Evolutionary conservation across 2,113 vertebrate genomes (phyloP).

Genomic region (Cheirogaleus medius): DNA sequence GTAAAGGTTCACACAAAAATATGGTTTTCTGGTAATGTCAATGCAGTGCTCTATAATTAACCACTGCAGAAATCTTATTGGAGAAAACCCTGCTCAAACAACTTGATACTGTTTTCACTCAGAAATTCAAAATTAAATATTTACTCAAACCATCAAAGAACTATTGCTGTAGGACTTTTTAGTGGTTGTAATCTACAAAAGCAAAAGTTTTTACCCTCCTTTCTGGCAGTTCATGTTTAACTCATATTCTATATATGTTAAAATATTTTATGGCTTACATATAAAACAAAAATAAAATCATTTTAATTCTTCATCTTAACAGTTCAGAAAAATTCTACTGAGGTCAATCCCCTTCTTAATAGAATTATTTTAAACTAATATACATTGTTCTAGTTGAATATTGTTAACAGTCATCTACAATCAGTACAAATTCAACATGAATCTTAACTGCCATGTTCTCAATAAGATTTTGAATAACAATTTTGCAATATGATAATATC

Average conservation of each 20-base stretch:
- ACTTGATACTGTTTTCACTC: conserved; percentile 18
- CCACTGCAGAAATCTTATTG: not conserved
- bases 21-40: not conserved
- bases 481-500: not conserved
- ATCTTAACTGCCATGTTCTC: conserved; percentile 12
- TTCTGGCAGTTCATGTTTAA: conserved; percentile 22
- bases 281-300: conserved; percentile 40
- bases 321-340: conserved; percentile 11
- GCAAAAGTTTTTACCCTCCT: not conserved
- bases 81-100: conserved; percentile 22
- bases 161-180: not conserved
- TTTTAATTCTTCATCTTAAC: conserved; percentile 2
- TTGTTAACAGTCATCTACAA: not conserved
- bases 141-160: conserved; percentile 44
- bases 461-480: not conserved
- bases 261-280: not conserved
- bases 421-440: conserved; percentile 22
- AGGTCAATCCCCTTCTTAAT: not conserved
- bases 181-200: conserved; percentile 45
- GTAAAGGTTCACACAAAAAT: not conserved
- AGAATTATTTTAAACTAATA: conserved; percentile 46
- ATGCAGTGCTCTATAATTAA: conserved; percentile 20
- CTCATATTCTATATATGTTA: conserved; percentile 10
- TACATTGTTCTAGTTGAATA: not conserved
- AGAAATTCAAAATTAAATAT: conserved; percentile 52